Percentiles rank a stretch among this genome's conserved stretches.
phyloP scores from a whole-genome alignment of 1,140 invertebrate species.

The Cotesia glomerata region DNA sequence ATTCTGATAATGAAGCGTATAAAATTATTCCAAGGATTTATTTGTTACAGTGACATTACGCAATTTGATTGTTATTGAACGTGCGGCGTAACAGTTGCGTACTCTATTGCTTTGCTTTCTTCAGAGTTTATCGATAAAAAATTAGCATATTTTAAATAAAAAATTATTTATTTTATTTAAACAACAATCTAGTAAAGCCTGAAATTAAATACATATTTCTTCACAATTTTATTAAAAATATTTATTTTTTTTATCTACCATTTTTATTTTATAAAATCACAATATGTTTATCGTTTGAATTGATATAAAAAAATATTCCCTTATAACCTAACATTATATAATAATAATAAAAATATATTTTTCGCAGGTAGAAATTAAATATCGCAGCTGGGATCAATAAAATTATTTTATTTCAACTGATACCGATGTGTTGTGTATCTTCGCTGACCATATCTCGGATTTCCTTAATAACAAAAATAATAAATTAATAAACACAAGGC shows the following conservation, averaged over 20 bases:
- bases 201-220: background rate
- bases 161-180: background rate
- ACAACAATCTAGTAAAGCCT: background rate
- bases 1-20: too few species aligned
- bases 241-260: background rate
- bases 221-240: background rate
- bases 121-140: too few species aligned
- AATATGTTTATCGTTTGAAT: background rate
- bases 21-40: too few species aligned
- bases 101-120: too few species aligned
- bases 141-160: too few species aligned
- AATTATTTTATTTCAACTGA: slow-evolving; percentile 15
- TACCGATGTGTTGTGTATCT: slow-evolving; percentile 13
- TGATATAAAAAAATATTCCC: background rate
- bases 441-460: slow-evolving; percentile 26
- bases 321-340: background rate
- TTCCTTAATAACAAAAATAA: slow-evolving; percentile 6
- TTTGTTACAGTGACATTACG: too few species aligned
- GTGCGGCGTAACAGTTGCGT: too few species aligned
- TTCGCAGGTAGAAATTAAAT: background rate
- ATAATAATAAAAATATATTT: background rate
- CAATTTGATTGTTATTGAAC: too few species aligned
- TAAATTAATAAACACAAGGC: background rate
- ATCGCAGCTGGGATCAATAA: background rate
- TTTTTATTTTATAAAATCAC: background rate